Evolutionary conservation across 1,140 invertebrate species (phyloP), one percentile per base, ranked within the genome.

Genomic region (Pygmarrhopalites habei): DNA sequence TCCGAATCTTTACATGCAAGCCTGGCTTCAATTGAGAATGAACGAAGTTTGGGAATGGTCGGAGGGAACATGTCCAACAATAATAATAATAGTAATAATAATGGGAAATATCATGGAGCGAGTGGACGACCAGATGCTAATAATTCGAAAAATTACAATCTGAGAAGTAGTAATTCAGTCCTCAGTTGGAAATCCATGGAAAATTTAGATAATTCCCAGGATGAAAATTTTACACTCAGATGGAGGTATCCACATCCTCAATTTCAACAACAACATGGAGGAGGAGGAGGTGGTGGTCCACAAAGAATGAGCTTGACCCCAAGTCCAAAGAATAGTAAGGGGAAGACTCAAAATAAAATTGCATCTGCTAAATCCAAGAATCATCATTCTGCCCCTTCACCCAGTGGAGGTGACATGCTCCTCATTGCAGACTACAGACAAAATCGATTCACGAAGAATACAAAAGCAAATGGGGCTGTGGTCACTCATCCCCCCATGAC

Each of bases 181-280:
- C 21, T 57, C 28, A 62, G 56, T 19, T 69, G 67, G 67, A 69
- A 69, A 53, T 66, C 64, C 21, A 62, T 69, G 64, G 67, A 69
- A 43, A 64, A 60, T 58, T 47, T 69, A 15, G 61, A 67, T 23
- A 53, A 60, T 2, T n/a, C 25, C 15, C 7, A 26, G 4, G 63
- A 63, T 43, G 60, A 66, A 28, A 69, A 69, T 55, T 69, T 69
- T 39, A 69, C 67, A 19, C 53, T 69, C 1, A 39, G 62, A 14
- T 69, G 67, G 67, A 59, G 59, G 17, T 69, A 69, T 35, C 67
- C 67, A 5, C 47, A 43, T 47, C 56, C 64, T 19, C 55, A 66
- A 49, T 30, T 56, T 15, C 46, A 60, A 23, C 55, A 29, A 56
- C 55, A 49, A 30, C 43, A 55, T 32, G n/a, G n/a, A n/a, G n/a